Conservation (phyloP, 2,113 vertebrate species). For the Megaceryle torquata region DNA sequence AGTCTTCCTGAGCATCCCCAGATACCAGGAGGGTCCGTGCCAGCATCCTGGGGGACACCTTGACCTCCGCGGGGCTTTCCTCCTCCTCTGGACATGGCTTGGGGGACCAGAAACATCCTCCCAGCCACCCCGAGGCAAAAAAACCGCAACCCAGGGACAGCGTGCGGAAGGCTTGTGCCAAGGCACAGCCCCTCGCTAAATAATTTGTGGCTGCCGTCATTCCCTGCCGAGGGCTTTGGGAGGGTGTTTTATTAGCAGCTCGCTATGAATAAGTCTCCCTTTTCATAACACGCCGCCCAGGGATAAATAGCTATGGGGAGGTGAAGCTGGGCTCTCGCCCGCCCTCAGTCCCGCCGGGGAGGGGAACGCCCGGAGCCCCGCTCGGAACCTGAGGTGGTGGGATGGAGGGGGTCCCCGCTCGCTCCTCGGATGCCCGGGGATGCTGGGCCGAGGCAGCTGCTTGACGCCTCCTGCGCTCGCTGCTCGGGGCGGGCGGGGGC, state of each 20-base stretch:
- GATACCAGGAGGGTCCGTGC: neutral
- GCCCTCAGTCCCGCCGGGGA: neutral
- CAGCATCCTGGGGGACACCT: neutral
- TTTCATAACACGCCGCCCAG: neutral
- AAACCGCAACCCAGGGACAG: neutral
- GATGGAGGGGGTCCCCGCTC: neutral
- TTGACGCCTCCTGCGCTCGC: neutral
- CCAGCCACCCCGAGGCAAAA: neutral
- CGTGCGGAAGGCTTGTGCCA: neutral
- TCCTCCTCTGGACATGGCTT: rapidly evolving
- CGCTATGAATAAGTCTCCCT: neutral
- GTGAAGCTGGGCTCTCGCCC: neutral
- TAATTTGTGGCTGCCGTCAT: neutral
- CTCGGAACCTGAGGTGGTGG: rapidly evolving
- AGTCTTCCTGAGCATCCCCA: rapidly evolving
- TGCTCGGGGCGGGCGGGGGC: neutral
- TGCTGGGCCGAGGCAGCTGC: neutral
- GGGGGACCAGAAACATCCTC: neutral
- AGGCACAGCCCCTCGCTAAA: neutral
- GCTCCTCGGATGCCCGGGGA: neutral
- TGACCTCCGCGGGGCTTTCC: rapidly evolving
- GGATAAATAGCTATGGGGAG: neutral
- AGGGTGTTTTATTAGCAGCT: neutral
- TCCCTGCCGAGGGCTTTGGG: neutral
- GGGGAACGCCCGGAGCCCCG: neutral